Base-by-base conservation (phyloP, 1,140 invertebrate species). In the Drosophila parvula region DNA sequence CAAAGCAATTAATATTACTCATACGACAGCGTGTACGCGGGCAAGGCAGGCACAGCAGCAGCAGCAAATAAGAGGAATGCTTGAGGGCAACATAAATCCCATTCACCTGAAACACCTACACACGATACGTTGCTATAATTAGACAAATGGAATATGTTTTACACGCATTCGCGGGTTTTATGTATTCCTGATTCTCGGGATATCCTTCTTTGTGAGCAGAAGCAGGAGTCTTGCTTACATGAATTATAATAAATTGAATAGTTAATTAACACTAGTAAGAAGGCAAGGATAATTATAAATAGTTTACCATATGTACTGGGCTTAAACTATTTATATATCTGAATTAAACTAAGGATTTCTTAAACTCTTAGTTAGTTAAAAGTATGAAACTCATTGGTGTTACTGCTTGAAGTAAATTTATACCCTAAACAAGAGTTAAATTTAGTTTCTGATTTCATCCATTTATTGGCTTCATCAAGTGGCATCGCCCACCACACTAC, bases 1-100 rank as follows among this genome's bases (percentile, higher is more conserved):
- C 73, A 48, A 56, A 50, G 70, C 67, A 79, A 88, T 88, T 88
- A 67, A 79, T 79, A 88, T 86, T 74, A 62, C 83, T 70, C 68
- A 88, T 78, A 83, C 76, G 82, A 18, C 28, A 43, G 38, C 36
- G 43, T 62, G 77, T 61, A 74, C 53, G 45, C 8, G 22, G 45
- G 9, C 56, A 43, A 36, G 47, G 53, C 48, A 73, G 32, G 53
- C 28, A 27, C 43, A 59, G 58, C 75, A 36, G 14, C 75, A 36
- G 14, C 16, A 34, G 30, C 50, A 75, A 82, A 81, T 70, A 47
- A 45, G 32, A 43, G 36, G 36, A 58, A 18, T 3, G 4, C 36
- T n/a, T 60, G 55, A 64, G 58, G 58, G 58, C 14, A 36, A 11
- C 59, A 44, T 30, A 40, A 43, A 53, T 61, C 40, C 16, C 53